Conservation (phyloP, 2,888 invertebrate genomes). For the Nycteola revayana region DNA sequence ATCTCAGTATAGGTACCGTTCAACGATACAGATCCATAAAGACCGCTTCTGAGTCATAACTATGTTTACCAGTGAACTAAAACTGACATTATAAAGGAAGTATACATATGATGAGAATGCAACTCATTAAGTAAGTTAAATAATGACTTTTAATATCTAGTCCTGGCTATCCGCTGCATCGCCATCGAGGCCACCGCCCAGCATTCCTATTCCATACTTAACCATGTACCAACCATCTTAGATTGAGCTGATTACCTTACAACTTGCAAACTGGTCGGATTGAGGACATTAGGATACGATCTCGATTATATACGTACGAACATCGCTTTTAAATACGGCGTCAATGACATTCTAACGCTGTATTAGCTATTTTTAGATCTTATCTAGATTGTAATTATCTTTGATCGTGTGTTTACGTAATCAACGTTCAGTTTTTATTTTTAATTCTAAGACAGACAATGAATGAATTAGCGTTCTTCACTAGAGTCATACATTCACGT, state of each 20-base stretch:
- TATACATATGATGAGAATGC: not conserved
- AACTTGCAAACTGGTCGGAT: conserved; percentile 44
- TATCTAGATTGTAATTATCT: conserved; percentile 3
- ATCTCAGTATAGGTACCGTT: no score
- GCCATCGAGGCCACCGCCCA: conserved; percentile 18
- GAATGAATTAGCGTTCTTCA: no score
- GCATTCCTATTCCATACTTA: conserved; percentile 30
- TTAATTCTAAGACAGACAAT: no score
- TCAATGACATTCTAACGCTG: conserved; percentile 25
- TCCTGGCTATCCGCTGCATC: conserved; percentile 1
- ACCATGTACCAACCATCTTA: conserved; percentile 39
- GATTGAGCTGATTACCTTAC: conserved; percentile 44
- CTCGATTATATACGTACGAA: conserved; percentile 19
- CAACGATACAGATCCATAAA: no score
- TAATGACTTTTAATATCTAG: no score
- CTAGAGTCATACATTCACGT: no score
- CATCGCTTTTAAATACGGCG: conserved; percentile 27
- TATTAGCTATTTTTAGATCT: conserved; percentile 13
- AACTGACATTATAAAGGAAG: not conserved
- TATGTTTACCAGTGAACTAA: no score
- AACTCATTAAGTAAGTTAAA: no score
- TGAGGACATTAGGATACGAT: conserved; percentile 45
- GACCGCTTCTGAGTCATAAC: no score
- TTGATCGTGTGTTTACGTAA: no score
- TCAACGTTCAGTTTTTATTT: no score